phyloP scores from a whole-genome alignment of 1,140 invertebrate species.

The Metopolophium dirhodum region DNA sequence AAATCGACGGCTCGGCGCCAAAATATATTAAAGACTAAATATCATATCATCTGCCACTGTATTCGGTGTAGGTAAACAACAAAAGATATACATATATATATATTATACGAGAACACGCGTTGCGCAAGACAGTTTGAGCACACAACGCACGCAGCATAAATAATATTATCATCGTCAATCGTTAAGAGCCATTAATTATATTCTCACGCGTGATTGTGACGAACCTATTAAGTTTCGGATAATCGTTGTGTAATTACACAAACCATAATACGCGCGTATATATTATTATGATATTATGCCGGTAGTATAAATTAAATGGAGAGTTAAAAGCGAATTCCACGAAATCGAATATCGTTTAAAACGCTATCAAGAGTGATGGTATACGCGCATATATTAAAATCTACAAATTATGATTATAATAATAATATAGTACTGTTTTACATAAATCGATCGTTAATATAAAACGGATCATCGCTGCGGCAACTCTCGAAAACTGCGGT shows the following conservation, averaged over 20 bases:
- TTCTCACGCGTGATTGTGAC: not conserved
- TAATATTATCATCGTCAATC: not conserved
- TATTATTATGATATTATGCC: not conserved
- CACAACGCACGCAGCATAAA: not conserved
- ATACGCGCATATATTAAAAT: not conserved
- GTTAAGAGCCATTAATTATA: not conserved
- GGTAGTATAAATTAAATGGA: not conserved
- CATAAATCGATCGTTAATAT: not conserved
- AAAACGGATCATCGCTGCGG: not conserved
- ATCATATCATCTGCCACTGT: not conserved
- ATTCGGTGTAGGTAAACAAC: not conserved
- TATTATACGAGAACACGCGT: not conserved
- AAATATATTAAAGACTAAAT: not conserved
- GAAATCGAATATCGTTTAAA: not conserved
- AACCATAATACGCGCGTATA: not conserved
- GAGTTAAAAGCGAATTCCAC: not conserved
- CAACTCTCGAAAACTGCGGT: not conserved
- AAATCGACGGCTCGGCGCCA: not conserved
- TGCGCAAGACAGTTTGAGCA: not conserved
- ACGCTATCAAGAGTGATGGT: not conserved
- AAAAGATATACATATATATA: no score
- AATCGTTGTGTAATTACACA: constrained; percentile 1
- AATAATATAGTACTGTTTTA: not conserved
- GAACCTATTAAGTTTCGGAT: not conserved
- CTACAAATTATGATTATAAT: not conserved